Evolutionary conservation across 2,113 vertebrate genomes (phyloP).

Genomic region (Dipodomys spectabilis): DNA sequence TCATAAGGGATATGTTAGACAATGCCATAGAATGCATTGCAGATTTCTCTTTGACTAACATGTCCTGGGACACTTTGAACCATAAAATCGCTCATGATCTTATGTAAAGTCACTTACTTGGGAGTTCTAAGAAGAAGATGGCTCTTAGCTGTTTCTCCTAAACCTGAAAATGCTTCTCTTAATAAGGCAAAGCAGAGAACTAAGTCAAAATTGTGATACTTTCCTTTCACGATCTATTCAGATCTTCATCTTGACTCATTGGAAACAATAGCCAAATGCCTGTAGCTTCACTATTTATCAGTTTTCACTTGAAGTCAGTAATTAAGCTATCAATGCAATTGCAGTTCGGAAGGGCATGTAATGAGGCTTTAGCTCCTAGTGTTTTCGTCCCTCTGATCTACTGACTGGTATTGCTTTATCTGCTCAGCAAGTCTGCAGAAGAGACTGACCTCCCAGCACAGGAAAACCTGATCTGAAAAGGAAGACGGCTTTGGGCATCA

Average conservation of each 20-base stretch:
- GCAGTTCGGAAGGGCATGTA: neutral
- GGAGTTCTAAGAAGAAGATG: neutral
- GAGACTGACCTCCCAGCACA: neutral
- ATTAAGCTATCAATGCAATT: neutral
- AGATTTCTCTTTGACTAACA: constrained; percentile 1
- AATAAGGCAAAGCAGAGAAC: constrained; percentile 1
- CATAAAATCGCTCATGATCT: neutral
- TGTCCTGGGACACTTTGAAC: neutral
- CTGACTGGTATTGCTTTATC: no score
- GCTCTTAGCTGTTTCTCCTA: neutral
- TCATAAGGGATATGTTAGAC: neutral
- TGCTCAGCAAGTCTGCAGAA: neutral
- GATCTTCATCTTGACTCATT: neutral
- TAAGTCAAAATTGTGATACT: neutral
- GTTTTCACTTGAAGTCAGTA: neutral
- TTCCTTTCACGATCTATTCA: neutral
- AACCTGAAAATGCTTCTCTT: neutral
- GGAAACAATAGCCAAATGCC: neutral
- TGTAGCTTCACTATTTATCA: neutral
- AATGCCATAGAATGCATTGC: neutral
- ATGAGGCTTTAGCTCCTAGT: neutral
- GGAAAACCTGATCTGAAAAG: neutral
- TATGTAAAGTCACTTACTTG: neutral
- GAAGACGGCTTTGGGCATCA: neutral
- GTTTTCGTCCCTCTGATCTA: neutral